Evolutionary conservation across 2,797 vertebrate species (phyloP), one percentile per base, ranked within the genome.

Genomic region (Micropoecilia bifurca): DNA sequence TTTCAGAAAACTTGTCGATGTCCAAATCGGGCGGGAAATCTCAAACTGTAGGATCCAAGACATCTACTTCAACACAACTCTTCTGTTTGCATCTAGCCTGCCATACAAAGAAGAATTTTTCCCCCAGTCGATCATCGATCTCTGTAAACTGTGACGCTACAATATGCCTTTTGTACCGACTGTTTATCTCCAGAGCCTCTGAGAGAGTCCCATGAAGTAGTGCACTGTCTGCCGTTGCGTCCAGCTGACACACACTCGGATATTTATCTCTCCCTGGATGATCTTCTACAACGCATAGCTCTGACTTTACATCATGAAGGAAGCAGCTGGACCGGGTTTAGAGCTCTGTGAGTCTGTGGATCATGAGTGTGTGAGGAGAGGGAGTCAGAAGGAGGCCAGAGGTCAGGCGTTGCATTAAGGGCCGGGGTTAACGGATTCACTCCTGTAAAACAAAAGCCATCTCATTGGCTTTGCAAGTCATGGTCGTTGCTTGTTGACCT

Each of bases 281-380:
- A 87, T 91, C 83, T 81, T 83, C 88, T 84, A 78, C 71, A 16
- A 91, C 75, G 81, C 93, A 95, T 95, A 93, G 82, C 94, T 95
- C 89, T 28, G 71, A 77, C 90, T 93, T 95, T 93, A 95, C 94
- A 93, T 96, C 95, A 96, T 83, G 25, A 86, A 94, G 95, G 95
- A 96, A 95, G 93, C 96, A 96, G 95, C 95, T 95, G 95, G 85
- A 69, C 75, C 18, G 84, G 88, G 77, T 88, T 93, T 91, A 90
- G 87, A 66, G 86, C 84, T 87, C 84, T 80, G 77, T 76, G 66
- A 84, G 83, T 79, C 80, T 86, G 81, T 18, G 36, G 81, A 86
- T 76, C 84, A 90, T 82, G 66, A 84, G 85, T 81, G 83, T 84
- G 50, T 74, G 80, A 71, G 76, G 81, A 73, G 72, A 73, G 72